Base-by-base conservation (phyloP, 2,113 vertebrate species). In the Riparia riparia region DNA sequence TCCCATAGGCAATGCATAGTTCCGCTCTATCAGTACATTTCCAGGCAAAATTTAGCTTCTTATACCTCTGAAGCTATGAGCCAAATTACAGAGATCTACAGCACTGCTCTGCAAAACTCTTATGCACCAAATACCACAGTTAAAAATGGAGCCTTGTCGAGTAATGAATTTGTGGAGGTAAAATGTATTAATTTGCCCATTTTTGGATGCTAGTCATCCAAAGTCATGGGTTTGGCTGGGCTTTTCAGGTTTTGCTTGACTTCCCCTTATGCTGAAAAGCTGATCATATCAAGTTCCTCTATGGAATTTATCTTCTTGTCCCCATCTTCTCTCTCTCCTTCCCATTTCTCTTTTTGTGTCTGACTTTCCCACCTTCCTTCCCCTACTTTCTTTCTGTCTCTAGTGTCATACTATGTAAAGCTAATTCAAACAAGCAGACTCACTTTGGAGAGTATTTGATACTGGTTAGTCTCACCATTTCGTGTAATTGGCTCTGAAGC, bases 1-100 rank as follows among this genome's bases (percentile, higher is more conserved):
- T 96, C 82, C 63, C 71, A 57, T 37, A 79, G 63, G 63, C 88
- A 61, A 3, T 82, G 76, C 21, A 32, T 77, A 50, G 80, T 93
- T 95, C 91, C 50, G 50, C 56, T 92, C 45, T 70, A 12, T 70
- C 74, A 69, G 92, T 85, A 88, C 49, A 34, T 90, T 93, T 90
- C 58, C 54, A 90, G 72, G 79, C 50, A 88, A 68, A 92, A 77
- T 42, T 69, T 80, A 90, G 50, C 63, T 88, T 73, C 82, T 90
- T 61, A 41, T 61, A 37, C 37, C 39, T 72, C 49, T 82, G 74
- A 95, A 95, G n/a, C 39, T 76, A 47, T n/a, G 31, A 90, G 45
- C 25, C 63, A 70, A 73, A 92, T 77, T 87, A 44, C 45, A 85
- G n/a, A 34, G 32, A 14, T 74, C 51, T 82, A 7, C 25, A 71